A percentile compares a stretch with the other conserved stretches of the same genome.
Evolutionary conservation across 1,140 invertebrate species (phyloP).

Genomic region (Spodoptera frugiperda): DNA sequence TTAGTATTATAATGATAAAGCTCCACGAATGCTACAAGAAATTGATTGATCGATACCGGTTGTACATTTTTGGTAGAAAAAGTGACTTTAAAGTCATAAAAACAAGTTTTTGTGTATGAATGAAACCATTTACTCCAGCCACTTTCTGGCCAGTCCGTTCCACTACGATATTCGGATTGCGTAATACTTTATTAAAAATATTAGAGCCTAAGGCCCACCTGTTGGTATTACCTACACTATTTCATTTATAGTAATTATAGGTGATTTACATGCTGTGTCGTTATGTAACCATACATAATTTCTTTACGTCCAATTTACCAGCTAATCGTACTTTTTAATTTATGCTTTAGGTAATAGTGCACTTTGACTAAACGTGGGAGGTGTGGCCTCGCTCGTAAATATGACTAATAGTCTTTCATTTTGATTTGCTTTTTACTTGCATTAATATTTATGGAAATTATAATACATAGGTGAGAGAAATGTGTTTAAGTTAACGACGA

Average conservation of each 20-base stretch:
- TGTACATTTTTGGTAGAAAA: too few relatives aligned
- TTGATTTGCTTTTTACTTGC: conserved; percentile 34
- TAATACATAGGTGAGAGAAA: not conserved
- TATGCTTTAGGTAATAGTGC: conserved; percentile 61
- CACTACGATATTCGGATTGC: conserved; percentile 25
- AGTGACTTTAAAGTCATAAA: too few relatives aligned
- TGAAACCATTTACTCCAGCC: conserved; percentile 11
- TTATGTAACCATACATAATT: conserved; percentile 55
- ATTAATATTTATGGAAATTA: conserved; percentile 3
- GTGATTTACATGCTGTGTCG: conserved; percentile 49
- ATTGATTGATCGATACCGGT: too few relatives aligned
- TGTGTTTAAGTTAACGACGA: too few relatives aligned
- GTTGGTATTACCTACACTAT: conserved; percentile 41
- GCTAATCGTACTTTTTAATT: conserved; percentile 58
- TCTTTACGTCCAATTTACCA: conserved; percentile 51
- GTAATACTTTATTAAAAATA: conserved; percentile 40
- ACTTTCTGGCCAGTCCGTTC: conserved; percentile 28
- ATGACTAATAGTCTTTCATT: conserved; percentile 38
- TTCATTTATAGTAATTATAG: conserved; percentile 51
- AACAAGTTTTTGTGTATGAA: not conserved
- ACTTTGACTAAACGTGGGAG: conserved; percentile 43
- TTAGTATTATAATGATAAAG: too few relatives aligned
- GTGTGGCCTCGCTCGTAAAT: conserved; percentile 42
- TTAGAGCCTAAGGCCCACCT: conserved; percentile 40
- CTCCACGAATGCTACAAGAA: too few relatives aligned